Evolutionary conservation across 2,113 vertebrate species (phyloP).

Genomic region (Clarias batrachus): DNA sequence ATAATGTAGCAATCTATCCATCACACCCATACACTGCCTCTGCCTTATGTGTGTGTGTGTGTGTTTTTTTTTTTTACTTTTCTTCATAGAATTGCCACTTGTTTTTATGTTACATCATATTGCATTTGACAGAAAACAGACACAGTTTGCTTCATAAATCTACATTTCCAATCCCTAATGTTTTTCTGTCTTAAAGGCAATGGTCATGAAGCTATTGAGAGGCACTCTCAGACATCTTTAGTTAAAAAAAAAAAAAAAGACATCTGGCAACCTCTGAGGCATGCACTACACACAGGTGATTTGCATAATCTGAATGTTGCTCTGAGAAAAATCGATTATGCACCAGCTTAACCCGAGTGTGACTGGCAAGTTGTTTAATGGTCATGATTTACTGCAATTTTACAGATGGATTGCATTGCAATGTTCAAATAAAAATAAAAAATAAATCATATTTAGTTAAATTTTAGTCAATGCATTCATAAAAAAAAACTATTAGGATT

Average conservation of each 20-base stretch:
- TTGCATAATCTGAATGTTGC: not conserved
- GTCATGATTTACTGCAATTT: not conserved
- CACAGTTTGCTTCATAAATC: not conserved
- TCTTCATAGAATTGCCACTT: not conserved
- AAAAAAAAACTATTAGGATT: not conserved
- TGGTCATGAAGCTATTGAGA: not conserved
- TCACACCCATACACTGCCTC: no score
- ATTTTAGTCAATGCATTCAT: not conserved
- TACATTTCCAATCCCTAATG: not conserved
- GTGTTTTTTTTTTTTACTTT: not conserved
- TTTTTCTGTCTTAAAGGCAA: not conserved
- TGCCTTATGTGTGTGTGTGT: not conserved
- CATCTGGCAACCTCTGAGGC: not conserved
- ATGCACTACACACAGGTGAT: not conserved
- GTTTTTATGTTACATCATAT: not conserved
- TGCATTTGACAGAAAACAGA: not conserved
- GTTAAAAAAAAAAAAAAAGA: not conserved
- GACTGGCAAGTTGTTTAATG: conserved; percentile 7
- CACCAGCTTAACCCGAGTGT: not conserved
- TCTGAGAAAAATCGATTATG: conserved; percentile 1
- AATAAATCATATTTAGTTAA: not conserved
- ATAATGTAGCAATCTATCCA: no score
- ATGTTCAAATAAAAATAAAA: not conserved
- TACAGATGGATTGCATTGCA: not conserved
- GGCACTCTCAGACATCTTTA: not conserved